Evolutionary conservation across 1,140 invertebrate genomes (phyloP).

Genomic region (Agrypnia vestita): DNA sequence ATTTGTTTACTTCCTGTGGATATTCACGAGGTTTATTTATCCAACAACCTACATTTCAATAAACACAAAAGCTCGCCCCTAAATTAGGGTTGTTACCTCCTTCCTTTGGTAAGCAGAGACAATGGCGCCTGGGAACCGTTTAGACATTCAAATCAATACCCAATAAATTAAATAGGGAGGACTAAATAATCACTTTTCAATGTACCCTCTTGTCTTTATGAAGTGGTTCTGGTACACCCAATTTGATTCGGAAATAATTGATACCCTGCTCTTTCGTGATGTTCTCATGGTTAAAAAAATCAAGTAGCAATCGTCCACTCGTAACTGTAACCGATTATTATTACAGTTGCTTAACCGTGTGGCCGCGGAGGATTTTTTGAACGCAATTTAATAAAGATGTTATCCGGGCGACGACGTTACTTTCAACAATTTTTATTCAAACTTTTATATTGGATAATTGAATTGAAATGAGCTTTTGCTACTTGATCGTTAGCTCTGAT

Average conservation of each 20-base stretch:
- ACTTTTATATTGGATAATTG: too few species aligned
- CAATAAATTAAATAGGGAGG: conserved; percentile 25
- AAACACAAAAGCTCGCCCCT: neutral
- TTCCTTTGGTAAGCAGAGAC: neutral
- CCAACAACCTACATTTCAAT: neutral
- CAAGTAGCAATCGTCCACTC: conserved; percentile 29
- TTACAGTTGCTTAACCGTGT: conserved; percentile 25
- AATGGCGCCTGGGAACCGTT: conserved; percentile 1
- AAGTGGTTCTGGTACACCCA: neutral
- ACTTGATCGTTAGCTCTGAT: too few species aligned
- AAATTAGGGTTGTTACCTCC: conserved; percentile 30
- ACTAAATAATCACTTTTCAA: conserved; percentile 15
- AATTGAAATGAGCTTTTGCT: too few species aligned
- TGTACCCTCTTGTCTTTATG: neutral
- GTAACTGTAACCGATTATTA: conserved; percentile 41
- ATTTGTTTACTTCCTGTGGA: too few species aligned
- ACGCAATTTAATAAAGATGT: conserved; percentile 19
- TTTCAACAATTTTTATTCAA: too few species aligned
- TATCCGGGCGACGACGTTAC: neutral
- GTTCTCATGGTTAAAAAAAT: conserved; percentile 19
- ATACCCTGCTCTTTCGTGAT: conserved; percentile 25
- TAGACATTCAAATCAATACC: conserved; percentile 26
- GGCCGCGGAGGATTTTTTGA: neutral
- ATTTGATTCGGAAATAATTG: conserved; percentile 18
- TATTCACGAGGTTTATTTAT: neutral